phyloP scores from a whole-genome alignment of 2,888 invertebrate species.

The Volucella zonaria region DNA sequence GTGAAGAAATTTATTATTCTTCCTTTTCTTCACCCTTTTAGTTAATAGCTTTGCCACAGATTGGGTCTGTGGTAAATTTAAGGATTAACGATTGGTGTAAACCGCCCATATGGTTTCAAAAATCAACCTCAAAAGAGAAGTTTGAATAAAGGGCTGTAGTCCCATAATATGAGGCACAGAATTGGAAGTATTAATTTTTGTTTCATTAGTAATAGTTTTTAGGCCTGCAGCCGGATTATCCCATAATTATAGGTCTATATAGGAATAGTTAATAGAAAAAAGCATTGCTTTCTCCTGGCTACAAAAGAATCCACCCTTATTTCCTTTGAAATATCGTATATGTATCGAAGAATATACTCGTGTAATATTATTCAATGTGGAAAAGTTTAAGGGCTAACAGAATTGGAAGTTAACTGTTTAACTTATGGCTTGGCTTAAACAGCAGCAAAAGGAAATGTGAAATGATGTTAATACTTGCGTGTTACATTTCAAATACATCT shows the following conservation, averaged over 20 bases:
- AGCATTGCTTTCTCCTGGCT: neutral
- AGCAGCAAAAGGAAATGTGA: neutral
- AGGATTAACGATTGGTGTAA: too few species aligned
- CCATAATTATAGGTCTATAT: slow-evolving; percentile 43
- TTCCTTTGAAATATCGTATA: slow-evolving; percentile 23
- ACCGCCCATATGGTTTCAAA: too few species aligned
- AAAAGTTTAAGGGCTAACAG: slow-evolving; percentile 31
- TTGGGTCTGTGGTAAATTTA: too few species aligned
- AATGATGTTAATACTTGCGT: too few species aligned
- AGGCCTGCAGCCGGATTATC: slow-evolving; percentile 32
- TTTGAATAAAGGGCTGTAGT: neutral
- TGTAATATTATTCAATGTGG: slow-evolving; percentile 3
- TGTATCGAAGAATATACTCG: slow-evolving; percentile 31
- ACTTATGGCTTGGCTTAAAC: neutral
- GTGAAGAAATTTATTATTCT: too few species aligned
- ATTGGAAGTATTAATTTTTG: neutral
- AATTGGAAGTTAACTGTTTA: neutral
- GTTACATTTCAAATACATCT: too few species aligned
- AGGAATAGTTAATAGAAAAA: slow-evolving; percentile 18
- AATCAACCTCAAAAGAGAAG: slow-evolving; percentile 5
- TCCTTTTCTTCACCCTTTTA: too few species aligned
- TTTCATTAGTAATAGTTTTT: slow-evolving; percentile 9
- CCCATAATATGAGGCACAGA: neutral
- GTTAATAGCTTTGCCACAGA: too few species aligned
- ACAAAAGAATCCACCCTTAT: slow-evolving; percentile 6